These are phyloP conservation scores for Heliconius sara DNA, from an alignment of 2,888 invertebrate species.

Conservation along the genomic window DNA sequence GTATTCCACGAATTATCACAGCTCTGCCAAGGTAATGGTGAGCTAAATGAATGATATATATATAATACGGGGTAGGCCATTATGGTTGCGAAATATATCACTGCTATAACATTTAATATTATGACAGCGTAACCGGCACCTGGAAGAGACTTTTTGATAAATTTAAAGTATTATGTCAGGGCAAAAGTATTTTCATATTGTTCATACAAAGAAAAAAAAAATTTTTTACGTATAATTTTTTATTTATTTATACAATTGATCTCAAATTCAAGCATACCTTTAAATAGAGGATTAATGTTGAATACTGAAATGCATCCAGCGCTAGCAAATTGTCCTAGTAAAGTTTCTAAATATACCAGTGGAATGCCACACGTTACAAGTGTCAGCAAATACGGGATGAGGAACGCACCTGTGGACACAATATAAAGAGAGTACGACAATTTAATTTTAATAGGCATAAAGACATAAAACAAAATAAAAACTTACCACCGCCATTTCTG, in stretches of 20 bases:
- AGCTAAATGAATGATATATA: conserved; percentile 87
- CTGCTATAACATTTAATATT: conserved; percentile 91
- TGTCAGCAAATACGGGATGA: conserved; percentile 93
- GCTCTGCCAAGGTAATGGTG: conserved; percentile 89
- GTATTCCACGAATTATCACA: conserved; percentile 94
- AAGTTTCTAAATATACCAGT: conserved; percentile 93
- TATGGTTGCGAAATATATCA: conserved; percentile 93
- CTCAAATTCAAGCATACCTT: conserved; percentile 83
- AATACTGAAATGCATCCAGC: conserved; percentile 92
- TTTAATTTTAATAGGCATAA: background rate
- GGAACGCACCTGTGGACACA: conserved; percentile 88
- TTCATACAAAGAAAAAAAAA: no score
- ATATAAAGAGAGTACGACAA: background rate
- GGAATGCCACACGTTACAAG: conserved; percentile 93
- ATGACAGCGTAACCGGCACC: conserved; percentile 94
- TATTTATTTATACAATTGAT: no score
- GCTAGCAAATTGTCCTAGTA: conserved; percentile 93
- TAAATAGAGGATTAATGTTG: conserved; percentile 91
- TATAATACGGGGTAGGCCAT: conserved; percentile 93
- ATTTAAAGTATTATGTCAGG: no score
- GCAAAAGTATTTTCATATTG: no score
- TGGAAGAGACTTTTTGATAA: conserved; percentile 59
- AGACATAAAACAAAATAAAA: background rate
- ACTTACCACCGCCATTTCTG: conserved; percentile 92
- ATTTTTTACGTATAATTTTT: no score